Conservation (phyloP, 2,888 invertebrate genomes). For the Mystacides longicornis region DNA sequence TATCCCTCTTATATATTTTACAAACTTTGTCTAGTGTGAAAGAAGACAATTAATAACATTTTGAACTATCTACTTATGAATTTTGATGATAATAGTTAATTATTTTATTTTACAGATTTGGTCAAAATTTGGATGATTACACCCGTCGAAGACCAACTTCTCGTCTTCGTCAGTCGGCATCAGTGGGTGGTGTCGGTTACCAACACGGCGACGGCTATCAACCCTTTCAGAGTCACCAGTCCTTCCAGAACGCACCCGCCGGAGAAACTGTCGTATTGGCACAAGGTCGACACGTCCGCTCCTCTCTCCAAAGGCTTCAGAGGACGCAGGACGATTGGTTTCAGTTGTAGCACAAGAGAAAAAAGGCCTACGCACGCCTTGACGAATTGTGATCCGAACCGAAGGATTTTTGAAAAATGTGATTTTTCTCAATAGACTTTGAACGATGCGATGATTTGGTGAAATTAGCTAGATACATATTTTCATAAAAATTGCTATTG, state of each 20-base stretch:
- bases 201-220: conserved; percentile 5
- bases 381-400: background rate
- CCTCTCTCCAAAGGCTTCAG: conserved; percentile 73
- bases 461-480: too few relatives aligned
- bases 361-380: conserved; percentile 25
- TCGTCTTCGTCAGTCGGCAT: conserved; percentile 51
- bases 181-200: conserved; percentile 33
- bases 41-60: too few relatives aligned
- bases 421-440: too few relatives aligned
- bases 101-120: conserved; percentile 42
- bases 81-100: background rate
- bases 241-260: conserved; percentile 26
- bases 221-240: conserved; percentile 34
- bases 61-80: too few relatives aligned
- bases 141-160: conserved; percentile 49
- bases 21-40: too few relatives aligned
- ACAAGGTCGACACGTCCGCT: conserved; percentile 71
- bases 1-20: too few relatives aligned
- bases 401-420: background rate
- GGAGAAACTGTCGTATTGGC: conserved; percentile 62
- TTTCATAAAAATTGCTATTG: too few relatives aligned
- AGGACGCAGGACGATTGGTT: conserved; percentile 84
- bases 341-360: conserved; percentile 72
- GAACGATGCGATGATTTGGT: too few relatives aligned
- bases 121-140: conserved; percentile 48